These are phyloP conservation scores for Ophiodon elongatus DNA, from an alignment of 2,113 vertebrate species.

Conservation along the genomic window DNA sequence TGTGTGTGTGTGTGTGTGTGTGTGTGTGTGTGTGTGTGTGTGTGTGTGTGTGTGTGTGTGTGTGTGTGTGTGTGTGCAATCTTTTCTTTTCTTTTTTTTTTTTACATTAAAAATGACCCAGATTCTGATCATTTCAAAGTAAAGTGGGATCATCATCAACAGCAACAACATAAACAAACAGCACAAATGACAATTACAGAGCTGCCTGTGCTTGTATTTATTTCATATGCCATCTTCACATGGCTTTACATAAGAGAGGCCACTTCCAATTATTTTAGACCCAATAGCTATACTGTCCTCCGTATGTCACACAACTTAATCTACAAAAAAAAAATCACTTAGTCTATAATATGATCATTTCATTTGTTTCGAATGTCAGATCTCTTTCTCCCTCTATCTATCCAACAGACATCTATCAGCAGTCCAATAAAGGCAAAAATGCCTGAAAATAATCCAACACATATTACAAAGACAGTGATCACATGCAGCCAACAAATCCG, in stretches of 20 bases:
- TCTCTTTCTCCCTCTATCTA: background rate
- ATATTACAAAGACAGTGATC: background rate
- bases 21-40: background rate
- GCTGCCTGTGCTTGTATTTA: background rate
- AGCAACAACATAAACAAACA: background rate
- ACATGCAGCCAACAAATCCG: background rate
- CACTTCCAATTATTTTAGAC: background rate
- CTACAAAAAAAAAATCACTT: background rate
- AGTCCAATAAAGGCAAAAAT: background rate
- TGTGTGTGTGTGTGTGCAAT: background rate
- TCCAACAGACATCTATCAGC: background rate
- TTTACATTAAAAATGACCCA: constrained; percentile 17
- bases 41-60: background rate
- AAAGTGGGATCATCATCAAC: background rate
- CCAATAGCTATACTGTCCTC: background rate
- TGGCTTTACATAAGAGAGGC: background rate
- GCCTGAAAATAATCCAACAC: background rate
- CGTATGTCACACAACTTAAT: background rate
- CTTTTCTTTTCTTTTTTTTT: background rate
- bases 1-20: background rate
- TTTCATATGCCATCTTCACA: background rate
- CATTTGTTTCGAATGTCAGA: background rate
- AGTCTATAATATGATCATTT: background rate
- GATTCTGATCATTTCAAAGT: constrained; percentile 12
- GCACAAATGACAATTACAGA: background rate